Conservation (phyloP, 2,797 vertebrate species). For the Pachyuromys duprasi region DNA sequence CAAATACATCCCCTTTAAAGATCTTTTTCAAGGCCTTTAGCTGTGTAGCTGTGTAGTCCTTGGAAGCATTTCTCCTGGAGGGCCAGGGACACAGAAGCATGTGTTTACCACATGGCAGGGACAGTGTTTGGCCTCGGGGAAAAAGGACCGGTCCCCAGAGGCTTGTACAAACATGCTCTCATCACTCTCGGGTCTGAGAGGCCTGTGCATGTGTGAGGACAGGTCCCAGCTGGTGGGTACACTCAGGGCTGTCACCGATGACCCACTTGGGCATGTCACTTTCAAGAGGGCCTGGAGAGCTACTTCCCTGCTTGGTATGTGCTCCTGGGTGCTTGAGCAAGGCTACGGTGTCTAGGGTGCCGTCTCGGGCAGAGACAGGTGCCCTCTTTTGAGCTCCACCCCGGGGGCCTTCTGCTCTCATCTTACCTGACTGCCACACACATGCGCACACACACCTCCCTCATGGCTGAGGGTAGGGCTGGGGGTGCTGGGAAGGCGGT, state of each 20-base stretch:
- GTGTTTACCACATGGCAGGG: not conserved
- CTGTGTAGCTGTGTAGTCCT: not conserved
- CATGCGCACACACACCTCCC: not conserved
- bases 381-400: not conserved
- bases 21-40: not conserved
- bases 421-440: not conserved
- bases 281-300: not conserved
- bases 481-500: not conserved
- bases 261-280: not conserved
- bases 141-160: not conserved
- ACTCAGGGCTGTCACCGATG: not conserved
- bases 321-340: not conserved
- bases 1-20: not conserved
- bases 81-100: not conserved
- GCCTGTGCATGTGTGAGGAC: not conserved
- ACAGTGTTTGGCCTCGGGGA: not conserved
- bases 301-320: fast-evolving
- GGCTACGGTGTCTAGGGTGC: not conserved
- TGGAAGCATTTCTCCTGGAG: not conserved
- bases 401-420: not conserved
- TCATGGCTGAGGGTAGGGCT: not conserved
- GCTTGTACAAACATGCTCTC: not conserved
- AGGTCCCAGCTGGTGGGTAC: not conserved
- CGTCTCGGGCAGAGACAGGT: not conserved
- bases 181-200: not conserved